phyloP scores from a whole-genome alignment of 2,888 invertebrate genomes.

The Leptinotarsa rubiginosa region DNA sequence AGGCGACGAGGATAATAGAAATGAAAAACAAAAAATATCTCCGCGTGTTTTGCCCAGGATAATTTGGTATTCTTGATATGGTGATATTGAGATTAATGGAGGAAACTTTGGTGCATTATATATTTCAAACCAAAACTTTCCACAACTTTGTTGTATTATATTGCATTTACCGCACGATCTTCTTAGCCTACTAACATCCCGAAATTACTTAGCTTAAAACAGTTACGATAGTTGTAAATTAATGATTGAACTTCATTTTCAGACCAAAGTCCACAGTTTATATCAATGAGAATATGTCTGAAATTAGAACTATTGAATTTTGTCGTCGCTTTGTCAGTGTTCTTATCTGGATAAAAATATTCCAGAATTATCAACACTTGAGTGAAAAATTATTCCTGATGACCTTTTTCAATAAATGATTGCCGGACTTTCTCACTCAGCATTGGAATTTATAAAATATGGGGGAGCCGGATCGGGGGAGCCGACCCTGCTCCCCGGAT shows the following conservation, averaged over 20 bases:
- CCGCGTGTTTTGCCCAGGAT: neutral
- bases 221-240: conserved; percentile 10
- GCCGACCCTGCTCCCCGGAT: no score
- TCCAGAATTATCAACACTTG: no score
- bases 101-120: conserved; percentile 24
- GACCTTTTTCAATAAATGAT: no score
- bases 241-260: conserved; percentile 10
- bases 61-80: conserved; percentile 15
- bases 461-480: no score
- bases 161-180: conserved; percentile 14
- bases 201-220: conserved; percentile 14
- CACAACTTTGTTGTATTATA: conserved; percentile 18
- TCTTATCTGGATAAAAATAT: no score
- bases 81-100: conserved; percentile 30
- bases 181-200: conserved; percentile 15
- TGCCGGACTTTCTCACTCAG: no score
- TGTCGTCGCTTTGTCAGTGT: no score
- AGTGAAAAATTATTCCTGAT: no score
- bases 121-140: conserved; percentile 21
- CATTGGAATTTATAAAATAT: no score
- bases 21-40: neutral
- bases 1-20: conserved; percentile 4
- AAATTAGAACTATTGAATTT: neutral
- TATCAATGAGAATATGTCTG: neutral
- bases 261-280: neutral